Base-by-base conservation (phyloP, 2,888 invertebrate species). In the Dastarcus helophoroides region DNA sequence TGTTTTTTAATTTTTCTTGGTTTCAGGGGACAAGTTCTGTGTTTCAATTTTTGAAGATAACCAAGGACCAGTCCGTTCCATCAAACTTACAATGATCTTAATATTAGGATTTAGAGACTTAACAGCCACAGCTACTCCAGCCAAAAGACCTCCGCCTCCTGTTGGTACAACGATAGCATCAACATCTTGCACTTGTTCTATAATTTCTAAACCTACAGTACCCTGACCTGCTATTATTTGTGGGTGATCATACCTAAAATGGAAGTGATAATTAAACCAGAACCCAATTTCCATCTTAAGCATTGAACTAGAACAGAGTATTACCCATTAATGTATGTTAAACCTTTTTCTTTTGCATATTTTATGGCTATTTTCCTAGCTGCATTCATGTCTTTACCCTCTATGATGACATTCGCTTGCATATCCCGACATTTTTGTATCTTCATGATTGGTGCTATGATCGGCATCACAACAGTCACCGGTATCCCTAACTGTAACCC, bases 201-300 rank as follows among this genome's bases (percentile, higher is more conserved):
- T 59, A 35, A 94, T 90, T 64, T 94, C 94, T 46, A 95, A 63
- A 1, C 90, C 94, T 51, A 91, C 73, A 0, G 94, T 94, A 6
- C 94, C 94, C 59, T 93, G 93, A 0, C 94, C 94, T 1, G 93
- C 88, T 69, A 94, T 80, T 39, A 94, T 89, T 55, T 91, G 79
- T 0, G 93, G 93, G 58, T 94, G 90, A 59, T 95, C 94, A 53
- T 93, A 94, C 2, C 88, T 86, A 52, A 3, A 51, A 41, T 15
- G 32, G 35, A 26, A 26, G 9, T 3, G 13, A 26, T 14, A 26
- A 4, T 5, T 4, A 26, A 26, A 8, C 9, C 14, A 26, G 3
- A 14, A 12, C 12, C 10, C 4, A 8, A 22, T 10, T 11, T 14
- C 24, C 4, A 24, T 11, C 8, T 4, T 3, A 24, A 4, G 9